These are phyloP conservation scores for Papilio gigon DNA, from an alignment of 2,888 invertebrate genomes.

Conservation along the genomic window DNA sequence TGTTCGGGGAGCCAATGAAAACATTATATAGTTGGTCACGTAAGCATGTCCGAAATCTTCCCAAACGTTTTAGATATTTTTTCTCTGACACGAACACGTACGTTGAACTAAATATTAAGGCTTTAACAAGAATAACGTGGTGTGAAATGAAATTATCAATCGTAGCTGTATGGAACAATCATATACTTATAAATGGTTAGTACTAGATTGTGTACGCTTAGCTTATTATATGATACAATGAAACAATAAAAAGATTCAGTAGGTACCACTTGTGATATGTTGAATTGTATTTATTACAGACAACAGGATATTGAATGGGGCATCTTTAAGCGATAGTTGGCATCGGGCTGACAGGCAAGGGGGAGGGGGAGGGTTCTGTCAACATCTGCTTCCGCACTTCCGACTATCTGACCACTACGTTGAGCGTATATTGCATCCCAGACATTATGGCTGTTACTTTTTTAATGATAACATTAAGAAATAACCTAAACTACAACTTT, in stretches of 20 bases:
- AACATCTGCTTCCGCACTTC: constrained; percentile 71
- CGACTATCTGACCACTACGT: constrained; percentile 66
- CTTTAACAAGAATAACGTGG: constrained; percentile 1
- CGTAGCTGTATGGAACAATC: not conserved
- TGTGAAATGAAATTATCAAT: not conserved
- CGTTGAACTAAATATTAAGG: constrained; percentile 28
- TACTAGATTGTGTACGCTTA: not conserved
- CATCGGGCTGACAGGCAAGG: constrained; percentile 35
- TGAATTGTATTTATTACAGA: constrained; percentile 43
- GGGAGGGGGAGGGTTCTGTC: constrained; percentile 56
- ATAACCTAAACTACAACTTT: not conserved
- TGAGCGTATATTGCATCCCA: constrained; percentile 53
- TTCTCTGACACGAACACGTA: constrained; percentile 28
- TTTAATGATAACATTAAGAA: not conserved
- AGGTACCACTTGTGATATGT: constrained; percentile 2
- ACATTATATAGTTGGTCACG: constrained; percentile 45
- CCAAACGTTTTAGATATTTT: constrained; percentile 26
- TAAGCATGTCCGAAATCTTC: constrained; percentile 44
- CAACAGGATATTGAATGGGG: constrained; percentile 57
- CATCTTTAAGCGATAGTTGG: constrained; percentile 50
- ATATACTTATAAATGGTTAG: not conserved
- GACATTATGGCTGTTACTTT: constrained; percentile 40
- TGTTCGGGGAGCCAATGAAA: constrained; percentile 46
- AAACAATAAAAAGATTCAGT: not conserved
- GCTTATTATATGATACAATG: too few species aligned